phyloP scores from a whole-genome alignment of 1,140 invertebrate species.

The Aradophagus sp. region DNA sequence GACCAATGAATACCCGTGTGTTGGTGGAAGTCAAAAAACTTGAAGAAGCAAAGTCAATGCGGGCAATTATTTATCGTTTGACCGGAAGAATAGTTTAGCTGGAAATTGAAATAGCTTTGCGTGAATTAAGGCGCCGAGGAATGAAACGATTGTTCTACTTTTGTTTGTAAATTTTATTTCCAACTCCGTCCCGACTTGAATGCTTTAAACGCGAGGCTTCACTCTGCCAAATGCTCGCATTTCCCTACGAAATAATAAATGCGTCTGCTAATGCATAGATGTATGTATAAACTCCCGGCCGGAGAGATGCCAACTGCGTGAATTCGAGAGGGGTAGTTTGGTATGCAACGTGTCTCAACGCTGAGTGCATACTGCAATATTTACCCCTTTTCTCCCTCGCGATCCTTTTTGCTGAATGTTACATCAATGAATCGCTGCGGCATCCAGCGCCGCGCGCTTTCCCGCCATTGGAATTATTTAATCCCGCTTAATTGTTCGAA shows the following conservation, averaged over 20 bases:
- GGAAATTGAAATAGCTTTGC: too few species aligned
- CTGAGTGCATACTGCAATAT: conserved; percentile 73
- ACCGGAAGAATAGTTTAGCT: too few species aligned
- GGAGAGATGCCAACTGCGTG: conserved; percentile 53
- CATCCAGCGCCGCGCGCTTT: conserved; percentile 10
- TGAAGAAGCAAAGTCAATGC: too few species aligned
- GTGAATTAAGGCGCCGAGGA: too few species aligned
- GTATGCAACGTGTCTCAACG: conserved; percentile 66
- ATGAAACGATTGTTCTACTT: background rate
- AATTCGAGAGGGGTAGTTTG: conserved; percentile 46
- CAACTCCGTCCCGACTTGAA: conserved; percentile 16
- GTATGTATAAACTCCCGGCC: conserved; percentile 47
- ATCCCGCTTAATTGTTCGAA: conserved; percentile 15
- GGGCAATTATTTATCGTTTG: too few species aligned
- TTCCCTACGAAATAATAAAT: conserved; percentile 70
- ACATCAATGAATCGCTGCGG: conserved; percentile 6
- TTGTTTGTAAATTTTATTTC: conserved; percentile 22
- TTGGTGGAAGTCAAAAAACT: too few species aligned
- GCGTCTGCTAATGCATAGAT: conserved; percentile 69
- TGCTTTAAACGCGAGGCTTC: conserved; percentile 39
- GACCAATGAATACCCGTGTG: too few species aligned
- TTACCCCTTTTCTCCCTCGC: conserved; percentile 59
- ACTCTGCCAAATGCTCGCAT: conserved; percentile 55
- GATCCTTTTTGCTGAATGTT: conserved; percentile 36
- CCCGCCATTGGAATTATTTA: conserved; percentile 15